These are phyloP conservation scores for Chrysotoxum bicinctum DNA, from an alignment of 2,888 invertebrate species.

Conservation along the genomic window DNA sequence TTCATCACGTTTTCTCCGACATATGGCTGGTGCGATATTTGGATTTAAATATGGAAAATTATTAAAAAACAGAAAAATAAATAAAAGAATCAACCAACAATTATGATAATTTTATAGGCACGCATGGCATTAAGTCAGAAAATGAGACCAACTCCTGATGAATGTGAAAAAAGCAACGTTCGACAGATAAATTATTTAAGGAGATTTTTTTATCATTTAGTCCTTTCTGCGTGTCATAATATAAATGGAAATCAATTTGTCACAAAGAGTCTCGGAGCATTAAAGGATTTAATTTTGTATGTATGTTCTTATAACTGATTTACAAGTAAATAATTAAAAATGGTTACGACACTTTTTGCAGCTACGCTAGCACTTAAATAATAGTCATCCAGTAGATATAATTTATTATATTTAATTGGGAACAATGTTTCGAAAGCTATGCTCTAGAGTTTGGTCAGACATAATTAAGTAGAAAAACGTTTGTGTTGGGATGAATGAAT, in stretches of 20 bases:
- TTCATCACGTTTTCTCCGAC: constrained; percentile 59
- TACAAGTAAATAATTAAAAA: too few species aligned
- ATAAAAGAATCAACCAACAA: neutral
- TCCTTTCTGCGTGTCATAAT: neutral
- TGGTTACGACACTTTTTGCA: too few species aligned
- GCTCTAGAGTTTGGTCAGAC: too few species aligned
- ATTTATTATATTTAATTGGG: too few species aligned
- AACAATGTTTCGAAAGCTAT: too few species aligned
- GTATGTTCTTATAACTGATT: too few species aligned
- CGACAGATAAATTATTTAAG: neutral
- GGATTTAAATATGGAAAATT: constrained; percentile 17
- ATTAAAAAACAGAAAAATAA: neutral
- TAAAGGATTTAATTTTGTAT: too few species aligned
- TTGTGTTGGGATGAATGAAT: too few species aligned
- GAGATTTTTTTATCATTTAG: neutral
- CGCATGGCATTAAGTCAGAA: constrained; percentile 31
- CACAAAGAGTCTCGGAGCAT: neutral
- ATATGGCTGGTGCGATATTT: constrained; percentile 1
- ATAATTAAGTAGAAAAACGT: too few species aligned
- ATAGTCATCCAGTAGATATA: too few species aligned
- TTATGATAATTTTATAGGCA: constrained; percentile 29
- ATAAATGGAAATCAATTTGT: neutral
- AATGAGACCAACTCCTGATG: constrained; percentile 12
- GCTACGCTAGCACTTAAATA: too few species aligned
- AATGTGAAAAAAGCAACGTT: neutral